These are phyloP conservation scores for Stomorhina lunata DNA, from an alignment of 2,888 invertebrate genomes.

Conservation along the genomic window DNA sequence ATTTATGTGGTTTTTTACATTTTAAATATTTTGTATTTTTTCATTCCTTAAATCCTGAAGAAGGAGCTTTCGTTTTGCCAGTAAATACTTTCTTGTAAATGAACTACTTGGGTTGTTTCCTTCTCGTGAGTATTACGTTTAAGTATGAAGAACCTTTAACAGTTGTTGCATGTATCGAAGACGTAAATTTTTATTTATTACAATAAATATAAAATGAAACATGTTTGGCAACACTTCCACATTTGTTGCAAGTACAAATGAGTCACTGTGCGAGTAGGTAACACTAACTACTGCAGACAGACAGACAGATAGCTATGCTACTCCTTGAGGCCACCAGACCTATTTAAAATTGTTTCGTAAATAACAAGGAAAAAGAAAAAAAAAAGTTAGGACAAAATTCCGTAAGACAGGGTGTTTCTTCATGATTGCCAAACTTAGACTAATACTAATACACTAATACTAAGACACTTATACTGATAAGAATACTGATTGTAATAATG, in stretches of 20 bases:
- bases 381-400: background rate
- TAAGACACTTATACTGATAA: too few species aligned
- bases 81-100: constrained; percentile 54
- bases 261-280: constrained; percentile 37
- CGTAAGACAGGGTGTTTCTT: background rate
- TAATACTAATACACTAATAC: too few species aligned
- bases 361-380: constrained; percentile 1
- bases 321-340: constrained; percentile 57
- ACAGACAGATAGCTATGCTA: too few species aligned
- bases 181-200: constrained; percentile 66
- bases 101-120: constrained; percentile 37
- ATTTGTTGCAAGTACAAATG: too few species aligned
- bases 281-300: constrained; percentile 57
- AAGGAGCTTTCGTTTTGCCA: constrained; percentile 13
- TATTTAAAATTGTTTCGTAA: constrained; percentile 63
- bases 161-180: constrained; percentile 63
- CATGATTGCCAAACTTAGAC: background rate
- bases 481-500: too few species aligned
- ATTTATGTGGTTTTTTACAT: constrained; percentile 12
- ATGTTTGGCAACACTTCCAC: constrained; percentile 62
- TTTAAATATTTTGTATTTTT: constrained; percentile 13
- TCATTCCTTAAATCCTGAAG: background rate
- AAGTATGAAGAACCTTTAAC: background rate
- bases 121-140: background rate
- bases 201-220: constrained; percentile 63